A percentile compares a stretch with the other conserved stretches of the same genome.
Evolutionary conservation across 2,113 vertebrate genomes (phyloP).

Genomic region (Emydocephalus ijimae): DNA sequence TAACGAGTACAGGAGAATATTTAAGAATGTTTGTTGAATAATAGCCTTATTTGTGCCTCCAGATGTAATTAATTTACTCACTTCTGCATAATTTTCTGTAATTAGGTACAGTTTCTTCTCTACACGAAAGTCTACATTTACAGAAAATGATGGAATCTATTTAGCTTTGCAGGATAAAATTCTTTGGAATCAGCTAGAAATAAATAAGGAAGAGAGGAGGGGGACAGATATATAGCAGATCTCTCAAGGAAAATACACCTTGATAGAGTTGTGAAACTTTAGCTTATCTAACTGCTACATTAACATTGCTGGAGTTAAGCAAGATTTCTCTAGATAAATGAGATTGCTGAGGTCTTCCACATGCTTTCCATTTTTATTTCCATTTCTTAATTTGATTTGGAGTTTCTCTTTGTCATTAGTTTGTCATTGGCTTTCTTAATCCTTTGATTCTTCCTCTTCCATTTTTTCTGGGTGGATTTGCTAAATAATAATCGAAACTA

Average conservation of each 20-base stretch:
- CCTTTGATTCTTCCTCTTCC: neutral
- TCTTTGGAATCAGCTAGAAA: neutral
- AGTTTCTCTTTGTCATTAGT: neutral
- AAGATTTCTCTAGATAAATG: neutral
- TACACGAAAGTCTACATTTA: neutral
- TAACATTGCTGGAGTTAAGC: neutral
- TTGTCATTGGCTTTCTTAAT: neutral
- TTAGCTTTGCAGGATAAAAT: neutral
- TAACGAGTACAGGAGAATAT: neutral
- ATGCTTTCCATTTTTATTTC: neutral
- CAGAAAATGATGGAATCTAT: neutral
- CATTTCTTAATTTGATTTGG: neutral
- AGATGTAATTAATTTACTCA: neutral
- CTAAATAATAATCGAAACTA: neutral
- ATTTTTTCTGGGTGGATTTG: neutral
- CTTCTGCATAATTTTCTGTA: neutral
- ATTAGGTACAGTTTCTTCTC: neutral
- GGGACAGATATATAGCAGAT: neutral
- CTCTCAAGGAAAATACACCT: neutral
- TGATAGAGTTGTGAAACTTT: neutral
- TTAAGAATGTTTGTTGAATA: neutral
- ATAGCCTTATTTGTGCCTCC: neutral
- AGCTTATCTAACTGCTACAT: neutral
- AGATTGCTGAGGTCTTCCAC: neutral
- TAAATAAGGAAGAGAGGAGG: neutral